Base-by-base conservation (phyloP, 2,888 invertebrate species). In the Cataglyphis rosenhaueri region DNA sequence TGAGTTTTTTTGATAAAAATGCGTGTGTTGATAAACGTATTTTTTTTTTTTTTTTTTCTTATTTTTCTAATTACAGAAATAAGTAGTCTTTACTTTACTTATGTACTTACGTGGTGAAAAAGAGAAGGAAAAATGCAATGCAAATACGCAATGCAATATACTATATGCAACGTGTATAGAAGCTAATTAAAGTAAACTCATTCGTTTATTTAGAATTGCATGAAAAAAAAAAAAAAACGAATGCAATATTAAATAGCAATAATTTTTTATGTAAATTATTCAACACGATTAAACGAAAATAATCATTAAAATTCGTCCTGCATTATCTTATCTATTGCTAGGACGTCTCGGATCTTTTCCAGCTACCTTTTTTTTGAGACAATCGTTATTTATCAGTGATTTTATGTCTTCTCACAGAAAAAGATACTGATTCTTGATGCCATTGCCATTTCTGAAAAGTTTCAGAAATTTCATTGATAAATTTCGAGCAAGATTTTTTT, bases 281-380 rank as follows among this genome's bases (percentile, higher is more conserved):
- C 6, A 32, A 10, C 18, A 32, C 21, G 21, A 15, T 61, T 9
- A 32, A 18, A 32, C 21, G n/a, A 68, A 29, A n/a, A 52, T 52
- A 70, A 52, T 62, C 21, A 71, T 29, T 10, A 48, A 18, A 59
- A 76, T 84, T 48, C 21, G 29, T n/a, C 52, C 48, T 48, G 65
- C 74, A 74, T 88, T 84, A 86, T 88, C 70, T 62, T 52, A 68
- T 21, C 38, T 66, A 86, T 87, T 85, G 74, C 86, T 86, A 83
- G 32, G 41, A 78, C 75, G 74, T 84, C 82, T 78, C 61, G 48
- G 65, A 88, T 82, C 76, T 88, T 81, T 61, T 62, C 29, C 59
- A 48, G 48, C n/a, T 21, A 61, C 66, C 66, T 65, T 75, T 82
- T 82, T 71, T 57, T 29, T 21, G 35, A 5, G 55, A 3, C 32